Evolutionary conservation across 2,888 invertebrate genomes (phyloP).

Genomic region (Bibio marci): DNA sequence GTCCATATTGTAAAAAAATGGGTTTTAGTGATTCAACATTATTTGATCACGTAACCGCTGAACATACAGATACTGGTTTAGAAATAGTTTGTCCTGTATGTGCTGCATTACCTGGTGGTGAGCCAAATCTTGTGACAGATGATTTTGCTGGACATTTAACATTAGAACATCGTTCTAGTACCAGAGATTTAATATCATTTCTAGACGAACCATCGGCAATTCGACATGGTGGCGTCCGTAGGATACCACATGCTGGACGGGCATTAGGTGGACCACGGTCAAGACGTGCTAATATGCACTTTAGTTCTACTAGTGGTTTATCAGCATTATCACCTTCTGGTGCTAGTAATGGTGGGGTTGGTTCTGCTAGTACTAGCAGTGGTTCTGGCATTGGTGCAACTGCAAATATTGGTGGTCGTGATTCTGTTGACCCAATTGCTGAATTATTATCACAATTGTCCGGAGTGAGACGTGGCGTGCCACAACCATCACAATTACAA

Average conservation of each 20-base stretch:
- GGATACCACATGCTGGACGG: constrained; percentile 63
- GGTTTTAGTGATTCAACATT: constrained; percentile 87
- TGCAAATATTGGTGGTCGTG: constrained; percentile 44
- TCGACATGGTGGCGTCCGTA: constrained; percentile 53
- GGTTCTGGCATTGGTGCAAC: constrained; percentile 19
- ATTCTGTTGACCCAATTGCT: constrained; percentile 91
- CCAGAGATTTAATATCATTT: constrained; percentile 84
- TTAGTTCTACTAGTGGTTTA: constrained; percentile 73
- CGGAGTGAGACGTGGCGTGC: constrained; percentile 58
- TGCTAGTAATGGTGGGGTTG: too few species aligned
- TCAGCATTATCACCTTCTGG: constrained; percentile 63
- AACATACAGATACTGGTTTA: constrained; percentile 78
- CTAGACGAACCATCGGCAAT: constrained; percentile 78
- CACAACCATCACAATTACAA: constrained; percentile 65
- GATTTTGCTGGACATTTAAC: constrained; percentile 94
- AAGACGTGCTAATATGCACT: constrained; percentile 87
- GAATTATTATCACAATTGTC: constrained; percentile 90
- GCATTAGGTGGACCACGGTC: constrained; percentile 60
- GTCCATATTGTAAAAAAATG: constrained; percentile 94
- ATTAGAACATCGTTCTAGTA: constrained; percentile 78
- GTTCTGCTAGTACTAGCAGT: background rate
- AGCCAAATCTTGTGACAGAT: constrained; percentile 94
- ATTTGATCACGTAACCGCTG: constrained; percentile 78
- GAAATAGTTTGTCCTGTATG: constrained; percentile 98
- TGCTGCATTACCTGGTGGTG: constrained; percentile 90